Evolutionary conservation across 1,140 invertebrate species (phyloP).

Genomic region (Papilio glaucus): DNA sequence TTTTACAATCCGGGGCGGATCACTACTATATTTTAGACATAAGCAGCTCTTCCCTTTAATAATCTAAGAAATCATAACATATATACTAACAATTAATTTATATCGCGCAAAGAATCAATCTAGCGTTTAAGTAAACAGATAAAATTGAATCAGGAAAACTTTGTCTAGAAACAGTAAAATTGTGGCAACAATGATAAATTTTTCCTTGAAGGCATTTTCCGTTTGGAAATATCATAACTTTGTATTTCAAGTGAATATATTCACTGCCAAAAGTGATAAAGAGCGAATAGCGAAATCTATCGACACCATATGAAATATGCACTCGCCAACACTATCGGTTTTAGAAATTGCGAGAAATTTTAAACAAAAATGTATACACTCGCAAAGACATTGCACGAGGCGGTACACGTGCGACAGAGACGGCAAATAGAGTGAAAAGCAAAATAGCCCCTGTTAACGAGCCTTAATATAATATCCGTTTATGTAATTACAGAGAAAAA

Average conservation of each 20-base stretch:
- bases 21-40: too few relatives aligned
- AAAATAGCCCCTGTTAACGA: constrained; percentile 10
- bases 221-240: constrained; percentile 24
- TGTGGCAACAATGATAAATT: constrained; percentile 2
- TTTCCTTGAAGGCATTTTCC: constrained; percentile 3
- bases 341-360: constrained; percentile 19
- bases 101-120: too few relatives aligned
- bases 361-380: constrained; percentile 36
- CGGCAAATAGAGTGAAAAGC: background rate
- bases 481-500: constrained; percentile 1
- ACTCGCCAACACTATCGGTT: constrained; percentile 26
- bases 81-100: too few relatives aligned
- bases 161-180: background rate
- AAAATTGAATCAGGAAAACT: background rate
- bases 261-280: constrained; percentile 30
- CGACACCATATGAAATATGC: constrained; percentile 33
- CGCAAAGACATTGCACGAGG: background rate
- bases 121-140: background rate
- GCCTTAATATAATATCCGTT: constrained; percentile 16
- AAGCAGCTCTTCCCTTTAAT: too few relatives aligned
- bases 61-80: too few relatives aligned
- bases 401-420: background rate
- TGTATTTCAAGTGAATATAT: constrained; percentile 27
- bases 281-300: constrained; percentile 34
- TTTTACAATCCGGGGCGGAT: too few relatives aligned